Base-by-base conservation (phyloP, 2,113 vertebrate species). In the Scomber japonicus region DNA sequence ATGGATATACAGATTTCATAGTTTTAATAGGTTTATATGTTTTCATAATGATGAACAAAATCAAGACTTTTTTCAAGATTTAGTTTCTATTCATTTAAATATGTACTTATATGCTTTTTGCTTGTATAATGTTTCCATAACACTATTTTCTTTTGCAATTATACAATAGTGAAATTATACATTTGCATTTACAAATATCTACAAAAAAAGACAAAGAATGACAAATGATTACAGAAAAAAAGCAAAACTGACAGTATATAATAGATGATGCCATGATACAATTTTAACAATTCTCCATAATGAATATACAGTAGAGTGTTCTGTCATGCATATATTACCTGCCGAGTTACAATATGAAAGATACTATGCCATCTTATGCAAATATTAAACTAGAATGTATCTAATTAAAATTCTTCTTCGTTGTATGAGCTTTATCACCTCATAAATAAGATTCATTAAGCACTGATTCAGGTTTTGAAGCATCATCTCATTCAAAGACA, bases 401-500 rank as follows among this genome's bases (percentile, higher is more conserved):
- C 65, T 1, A 10, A 21, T 50, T 53, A 5, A 14, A 49, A 24
- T 9, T 5, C 0, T 0, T 2, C 4, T 17, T 24, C 2, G 13
- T 53, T 14, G 46, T 27, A 9, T 6, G 1, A n/a, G 17, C 6
- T 59, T n/a, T 19, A 78, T 70, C 75, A 65, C 31, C 71, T 81
- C 35, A 55, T 21, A 2, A 27, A 65, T 49, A 30, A 16, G 30
- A 49, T 49, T 35, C 17, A 44, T 11, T 30, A 50, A 35, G 31
- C 30, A 15, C 59, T 46, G 35, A 0, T 40, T 69, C 53, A 17
- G 16, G 6, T 11, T 65, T 51, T 31, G 12, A 48, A 12, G 19
- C 13, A 9, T 48, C 17, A 2, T 51, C 85, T 95, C 93, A 97
- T 73, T 97, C 96, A 92, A 95, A 95, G 0, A 91, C 79, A 67